Base-by-base conservation (phyloP, 2,888 invertebrate genomes). In the Euspilapteryx auroguttella region DNA sequence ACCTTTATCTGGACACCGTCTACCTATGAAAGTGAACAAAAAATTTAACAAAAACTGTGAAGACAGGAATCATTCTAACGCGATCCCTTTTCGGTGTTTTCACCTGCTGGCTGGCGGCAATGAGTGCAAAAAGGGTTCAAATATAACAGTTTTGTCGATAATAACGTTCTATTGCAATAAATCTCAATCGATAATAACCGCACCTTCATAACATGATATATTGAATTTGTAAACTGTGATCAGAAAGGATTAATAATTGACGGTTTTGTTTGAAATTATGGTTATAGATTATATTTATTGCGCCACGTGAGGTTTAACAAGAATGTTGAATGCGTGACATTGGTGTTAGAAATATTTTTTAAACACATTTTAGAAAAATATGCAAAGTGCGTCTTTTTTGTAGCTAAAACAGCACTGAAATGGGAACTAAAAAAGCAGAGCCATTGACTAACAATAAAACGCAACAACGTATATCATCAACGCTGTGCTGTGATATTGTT, bases 1-100 rank as follows among this genome's bases (percentile, higher is more conserved):
- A 65, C 68, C 66, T 65, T 55, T 68, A 69, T 71, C 66, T 62
- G 65, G 58, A 71, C 75, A 71, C 66, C 63, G 63, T 65, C 71
- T 61, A 56, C 51, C 51, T 62, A 53, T 47, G 47, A 40, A 35
- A 34, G 37, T 36, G 39, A 37, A 54, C 53, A 65, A 69, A 69
- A 71, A 69, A 54, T 38, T 36, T 29, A 38, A 66, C 50, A 73
- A 73, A 73, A 73, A 69, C 56, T 58, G 59, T 65, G 59, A 64
- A 65, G 69, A 64, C 68, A 69, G 64, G 55, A 50, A 58, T 52
- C 47, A 49, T 41, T 44, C 43, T 50, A 48, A 48, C 44, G 37
- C 49, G 42, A 65, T 66, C 73, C 73, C 73, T 75, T 75, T 75
- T 68, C 57, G 59, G 42, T 55, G 56, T 57, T 66, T 62, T 66